These are phyloP conservation scores for Timandra comae DNA, from an alignment of 2,888 invertebrate genomes.

Conservation along the genomic window DNA sequence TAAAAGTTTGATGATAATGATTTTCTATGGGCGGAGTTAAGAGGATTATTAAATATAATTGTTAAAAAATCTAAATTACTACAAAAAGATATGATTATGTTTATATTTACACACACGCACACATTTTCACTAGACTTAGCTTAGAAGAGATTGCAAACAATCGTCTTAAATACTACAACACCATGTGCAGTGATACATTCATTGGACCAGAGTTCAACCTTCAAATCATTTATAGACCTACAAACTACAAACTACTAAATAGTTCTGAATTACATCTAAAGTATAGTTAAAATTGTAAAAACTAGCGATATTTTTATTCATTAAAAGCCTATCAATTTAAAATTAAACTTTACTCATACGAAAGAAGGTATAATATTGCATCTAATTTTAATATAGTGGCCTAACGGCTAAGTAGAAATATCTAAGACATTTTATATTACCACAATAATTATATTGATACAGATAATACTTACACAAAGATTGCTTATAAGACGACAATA, in stretches of 20 bases:
- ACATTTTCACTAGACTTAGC: conserved; percentile 1
- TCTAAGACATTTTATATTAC: conserved; percentile 43
- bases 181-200: conserved; percentile 68
- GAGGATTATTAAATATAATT: too few relatives aligned
- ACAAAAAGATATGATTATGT: background rate
- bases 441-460: conserved; percentile 18
- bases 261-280: conserved; percentile 23
- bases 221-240: conserved; percentile 52
- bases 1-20: conserved; percentile 30
- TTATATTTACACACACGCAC: conserved; percentile 14
- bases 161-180: conserved; percentile 52
- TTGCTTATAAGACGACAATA: conserved; percentile 46
- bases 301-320: conserved; percentile 19
- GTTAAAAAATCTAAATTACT: background rate
- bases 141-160: conserved; percentile 3
- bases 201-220: conserved; percentile 77
- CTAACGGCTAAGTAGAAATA: conserved; percentile 33
- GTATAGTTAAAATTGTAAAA: conserved; percentile 26
- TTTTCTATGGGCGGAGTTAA: conserved; percentile 2
- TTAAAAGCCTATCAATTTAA: conserved; percentile 4
- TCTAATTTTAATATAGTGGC: conserved; percentile 32
- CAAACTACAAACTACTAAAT: conserved; percentile 23
- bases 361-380: conserved; percentile 5
- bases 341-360: background rate
- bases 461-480: conserved; percentile 28